Base-by-base conservation (phyloP, 1,140 invertebrate genomes). In the Pseudomyrmex cubaensis region DNA sequence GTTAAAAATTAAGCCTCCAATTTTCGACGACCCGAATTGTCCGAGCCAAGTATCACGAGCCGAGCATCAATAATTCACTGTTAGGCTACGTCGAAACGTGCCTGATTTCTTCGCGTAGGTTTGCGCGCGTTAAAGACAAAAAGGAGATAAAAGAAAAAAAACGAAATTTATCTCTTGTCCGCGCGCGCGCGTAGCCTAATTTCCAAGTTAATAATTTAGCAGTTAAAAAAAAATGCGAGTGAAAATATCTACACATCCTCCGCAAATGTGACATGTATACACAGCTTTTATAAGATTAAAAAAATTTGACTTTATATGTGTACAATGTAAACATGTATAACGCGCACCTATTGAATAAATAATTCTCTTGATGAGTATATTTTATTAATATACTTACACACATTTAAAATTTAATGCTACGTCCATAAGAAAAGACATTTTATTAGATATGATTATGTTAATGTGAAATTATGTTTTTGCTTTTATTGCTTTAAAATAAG, bases 21-120 rank as follows among this genome's bases (percentile, higher is more conserved):
- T 69, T 78, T 70, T 59, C 64, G 64, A 50, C 56, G 77, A 64
- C 62, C 85, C 13, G 72, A 83, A 72, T 76, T 57, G 64, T 72
- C 52, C 48, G 20, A 10, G 44, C 25, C 44, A 57, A 63, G 59
- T 35, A 75, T 67, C 50, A 25, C 25, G 35, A 44, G 35, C 75
- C 25, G 35, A 44, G 35, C 75, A 25, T 69, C 75, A 10, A 77
- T 77, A 77, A 77, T 77, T 77, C 17, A 77, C n/a, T 52, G 48
- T 57, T 7, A 35, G 35, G 35, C 35, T 35, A 35, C 50, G 52
- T 67, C 75, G 69, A 17, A 77, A 63, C n/a, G 15, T 63, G 20
- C 59, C 2, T 22, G 44, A 62, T 44, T 13, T 48, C 12, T 13
- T 75, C 20, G 25, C 72, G 20, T 62, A 62, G 61, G 15, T 48